A percentile compares a stretch with the other conserved stretches of the same genome.
phyloP scores from a whole-genome alignment of 2,113 vertebrate genomes.

The Emydura subglobosa region DNA sequence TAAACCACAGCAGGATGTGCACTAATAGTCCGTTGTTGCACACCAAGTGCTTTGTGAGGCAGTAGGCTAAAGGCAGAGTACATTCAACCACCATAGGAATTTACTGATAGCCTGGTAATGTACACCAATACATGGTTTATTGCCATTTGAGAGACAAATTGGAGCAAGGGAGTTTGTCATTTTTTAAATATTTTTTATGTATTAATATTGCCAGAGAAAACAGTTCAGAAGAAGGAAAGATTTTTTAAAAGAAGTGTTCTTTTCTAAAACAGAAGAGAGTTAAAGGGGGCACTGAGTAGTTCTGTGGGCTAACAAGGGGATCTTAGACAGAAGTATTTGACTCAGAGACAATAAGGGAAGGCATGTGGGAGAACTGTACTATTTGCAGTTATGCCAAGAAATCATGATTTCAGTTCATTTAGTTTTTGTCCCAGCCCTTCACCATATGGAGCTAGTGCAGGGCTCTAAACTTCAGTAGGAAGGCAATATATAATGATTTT shows the following conservation, averaged over 20 bases:
- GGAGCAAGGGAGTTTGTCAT: background rate
- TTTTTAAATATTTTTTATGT: background rate
- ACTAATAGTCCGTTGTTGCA: background rate
- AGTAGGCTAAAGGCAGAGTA: background rate
- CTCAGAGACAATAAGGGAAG: background rate
- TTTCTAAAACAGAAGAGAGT: background rate
- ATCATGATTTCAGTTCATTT: background rate
- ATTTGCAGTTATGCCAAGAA: slow-evolving; percentile 28
- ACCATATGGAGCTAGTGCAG: background rate
- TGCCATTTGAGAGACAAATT: background rate
- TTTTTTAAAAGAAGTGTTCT: background rate
- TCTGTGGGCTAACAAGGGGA: background rate
- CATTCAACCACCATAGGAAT: background rate
- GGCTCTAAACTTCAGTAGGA: slow-evolving; percentile 1
- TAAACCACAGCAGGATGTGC: background rate
- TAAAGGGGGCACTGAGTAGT: background rate
- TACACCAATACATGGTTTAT: rapidly evolving
- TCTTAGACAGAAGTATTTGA: background rate
- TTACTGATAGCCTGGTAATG: background rate
- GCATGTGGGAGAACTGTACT: background rate
- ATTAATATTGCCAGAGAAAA: background rate
- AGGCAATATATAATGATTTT: background rate
- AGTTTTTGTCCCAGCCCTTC: slow-evolving; percentile 10
- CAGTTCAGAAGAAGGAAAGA: background rate
- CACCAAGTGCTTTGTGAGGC: background rate